Evolutionary conservation across 2,888 invertebrate genomes (phyloP), one percentile per base, ranked within the genome.

Genomic region (Bombylius discolor): DNA sequence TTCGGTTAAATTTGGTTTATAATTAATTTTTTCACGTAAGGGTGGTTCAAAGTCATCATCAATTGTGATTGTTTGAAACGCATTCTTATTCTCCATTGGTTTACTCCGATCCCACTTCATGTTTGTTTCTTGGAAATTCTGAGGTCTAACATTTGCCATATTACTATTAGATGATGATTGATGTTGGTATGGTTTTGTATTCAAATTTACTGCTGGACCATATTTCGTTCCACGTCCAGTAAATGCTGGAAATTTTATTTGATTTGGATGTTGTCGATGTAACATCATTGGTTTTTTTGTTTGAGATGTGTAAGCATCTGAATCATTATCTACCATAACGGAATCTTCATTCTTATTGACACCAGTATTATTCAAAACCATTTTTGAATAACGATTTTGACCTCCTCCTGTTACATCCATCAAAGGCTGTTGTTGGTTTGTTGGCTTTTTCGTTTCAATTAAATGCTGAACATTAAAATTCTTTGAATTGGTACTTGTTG

Each of bases 1-100:
- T 39, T 68, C 67, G 14, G 67, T 61, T 39, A 65, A 59, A 60
- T 65, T 65, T 8, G 65, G 65, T 56, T 63, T 64, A 47, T 63
- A 64, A 11, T 62, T 55, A 45, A 62, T 60, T 58, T 64, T 66
- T 39, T 65, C 65, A n/a, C 60, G 51, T 46, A 53, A 31, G 11
- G 60, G 57, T 33, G 55, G 53, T 23, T 59, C 58, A 45, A 56
- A 50, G 42, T 60, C 59, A 36, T 57, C 56, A 62, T 65, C 59
- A 34, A 62, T 57, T 47, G 61, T 58, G 31, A 58, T 58, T 47
- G 59, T 59, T n/a, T 55, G 53, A 5, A 39, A 53, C 39, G 56
- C 32, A 4, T 39, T 39, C n/a, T 53, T 50, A 49, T 14, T 49
- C 8, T 49, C 45, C 34, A 11, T 39, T 31, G 39, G 39, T 42